phyloP scores from a whole-genome alignment of 2,888 invertebrate species.

The Ptycholaimellus sp. region DNA sequence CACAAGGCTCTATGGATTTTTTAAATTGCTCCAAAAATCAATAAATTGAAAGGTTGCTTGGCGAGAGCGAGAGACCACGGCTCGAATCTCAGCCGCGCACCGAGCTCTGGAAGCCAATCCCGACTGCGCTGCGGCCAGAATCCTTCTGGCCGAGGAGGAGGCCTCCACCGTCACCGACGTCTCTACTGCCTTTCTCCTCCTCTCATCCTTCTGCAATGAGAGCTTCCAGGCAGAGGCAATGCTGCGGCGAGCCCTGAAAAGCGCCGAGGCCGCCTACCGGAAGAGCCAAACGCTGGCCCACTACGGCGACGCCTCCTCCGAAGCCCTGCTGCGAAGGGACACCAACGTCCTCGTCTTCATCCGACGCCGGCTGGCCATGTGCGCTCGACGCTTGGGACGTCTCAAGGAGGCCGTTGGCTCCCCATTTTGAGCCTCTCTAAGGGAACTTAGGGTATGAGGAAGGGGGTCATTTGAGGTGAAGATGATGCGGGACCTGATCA shows the following conservation, averaged over 20 bases:
- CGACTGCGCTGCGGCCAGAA: conserved; percentile 68
- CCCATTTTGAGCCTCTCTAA: too few species aligned
- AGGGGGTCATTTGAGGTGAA: too few species aligned
- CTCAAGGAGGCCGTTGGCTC: conserved; percentile 82
- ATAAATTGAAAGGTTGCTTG: conserved; percentile 88
- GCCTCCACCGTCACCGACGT: conserved; percentile 61
- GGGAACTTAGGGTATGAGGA: too few species aligned
- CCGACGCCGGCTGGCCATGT: conserved; percentile 81
- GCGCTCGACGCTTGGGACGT: conserved; percentile 71
- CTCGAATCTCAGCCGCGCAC: conserved; percentile 67
- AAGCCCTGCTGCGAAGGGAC: conserved; percentile 59
- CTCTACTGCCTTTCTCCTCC: too few species aligned
- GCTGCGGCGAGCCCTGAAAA: conserved; percentile 43
- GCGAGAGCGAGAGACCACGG: conserved; percentile 72
- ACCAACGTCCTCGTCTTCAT: conserved; percentile 80
- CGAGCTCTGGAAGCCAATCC: conserved; percentile 44
- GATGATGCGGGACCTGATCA: too few species aligned
- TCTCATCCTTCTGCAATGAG: too few species aligned
- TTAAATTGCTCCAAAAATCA: too few species aligned
- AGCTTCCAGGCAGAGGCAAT: conserved; percentile 24
- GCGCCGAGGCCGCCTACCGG: conserved; percentile 53
- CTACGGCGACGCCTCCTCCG: conserved; percentile 27
- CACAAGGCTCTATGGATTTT: too few species aligned
- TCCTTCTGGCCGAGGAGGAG: conserved; percentile 84
- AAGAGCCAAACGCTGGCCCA: conserved; percentile 57